These are phyloP conservation scores for Eriosoma lanigerum DNA, from an alignment of 1,140 invertebrate species.

Conservation along the genomic window DNA sequence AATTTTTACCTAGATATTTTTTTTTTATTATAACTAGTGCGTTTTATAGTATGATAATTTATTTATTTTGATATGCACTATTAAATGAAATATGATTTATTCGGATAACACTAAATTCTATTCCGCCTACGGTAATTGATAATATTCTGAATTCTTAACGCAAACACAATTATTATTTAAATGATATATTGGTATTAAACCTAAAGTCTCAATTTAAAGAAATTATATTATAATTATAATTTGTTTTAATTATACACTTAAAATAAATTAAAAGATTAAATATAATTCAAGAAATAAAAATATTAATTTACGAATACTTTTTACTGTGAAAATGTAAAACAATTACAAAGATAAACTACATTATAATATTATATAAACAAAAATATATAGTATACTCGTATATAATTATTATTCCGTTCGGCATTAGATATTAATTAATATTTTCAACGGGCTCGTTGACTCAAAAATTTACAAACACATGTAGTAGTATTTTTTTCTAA, in stretches of 20 bases:
- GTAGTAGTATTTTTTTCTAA: not conserved
- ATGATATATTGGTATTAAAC: too few species aligned
- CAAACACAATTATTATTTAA: too few species aligned
- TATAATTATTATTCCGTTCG: too few species aligned
- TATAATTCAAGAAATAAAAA: not conserved
- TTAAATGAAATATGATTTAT: slow-evolving; percentile 1
- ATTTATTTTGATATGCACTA: slow-evolving; percentile 2
- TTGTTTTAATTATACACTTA: not conserved
- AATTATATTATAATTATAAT: not conserved
- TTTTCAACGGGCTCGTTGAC: not conserved
- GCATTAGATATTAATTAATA: not conserved
- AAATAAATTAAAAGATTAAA: not conserved
- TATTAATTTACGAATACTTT: not conserved
- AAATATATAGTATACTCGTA: too few species aligned
- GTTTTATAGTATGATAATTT: not conserved
- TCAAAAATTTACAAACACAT: not conserved
- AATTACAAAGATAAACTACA: too few species aligned
- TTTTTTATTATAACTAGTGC: not conserved
- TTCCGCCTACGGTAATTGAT: not conserved
- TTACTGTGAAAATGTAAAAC: too few species aligned
- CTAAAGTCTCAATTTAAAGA: not conserved
- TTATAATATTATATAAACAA: too few species aligned
- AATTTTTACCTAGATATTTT: not conserved
- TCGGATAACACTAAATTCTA: not conserved
- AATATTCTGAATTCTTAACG: too few species aligned